Evolutionary conservation across 2,113 vertebrate genomes (phyloP), one percentile per base, ranked within the genome.

Genomic region (Phylloscopus trochiloides): DNA sequence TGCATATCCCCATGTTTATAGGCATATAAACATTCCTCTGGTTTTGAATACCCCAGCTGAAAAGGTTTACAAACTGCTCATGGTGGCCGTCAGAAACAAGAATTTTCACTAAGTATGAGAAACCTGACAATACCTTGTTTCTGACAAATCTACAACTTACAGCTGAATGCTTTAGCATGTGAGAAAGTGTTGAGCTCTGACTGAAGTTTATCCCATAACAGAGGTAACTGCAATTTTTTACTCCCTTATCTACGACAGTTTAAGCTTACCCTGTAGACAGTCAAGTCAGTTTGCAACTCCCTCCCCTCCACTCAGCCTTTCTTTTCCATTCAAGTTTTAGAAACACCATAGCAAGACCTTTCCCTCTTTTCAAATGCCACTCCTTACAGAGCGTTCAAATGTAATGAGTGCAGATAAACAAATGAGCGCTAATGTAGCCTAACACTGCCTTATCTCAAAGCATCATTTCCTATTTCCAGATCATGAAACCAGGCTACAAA

Each of bases 21-120:
- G 47, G 62, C 17, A 10, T 2, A 52, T 5, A 31, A 70, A 13
- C 1, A 0, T 57, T 82, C 32, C 1, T 6, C 51, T 47, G 16
- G 8, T n/a, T 93, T 59, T 77, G 31, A 71, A 17, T 26, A 59
- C 6, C 4, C 47, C 63, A 45, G 17, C 1, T 73, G 21, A 71
- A 83, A 83, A 55, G 3, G 3, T 40, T 73, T 71, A 34, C 12
- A 28, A 47, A 65, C 38, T 17, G 6, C 9, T 75, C 10, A 24
- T 28, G 3, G 2, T 32, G 75, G 29, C 34, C 61, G 29, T 8
- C 19, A 17, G 24, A 93, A 91, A n/a, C 13, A 65, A 42, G 32
- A 54, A 65, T 68, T 88, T 75, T 57, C 29, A 85, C 2, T 0
- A 51, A 63, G 16, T 9, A 10, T 5, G 10, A 73, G 20, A 84